Evolutionary conservation across 2,888 invertebrate species (phyloP).

Genomic region (Watsonalla binaria): DNA sequence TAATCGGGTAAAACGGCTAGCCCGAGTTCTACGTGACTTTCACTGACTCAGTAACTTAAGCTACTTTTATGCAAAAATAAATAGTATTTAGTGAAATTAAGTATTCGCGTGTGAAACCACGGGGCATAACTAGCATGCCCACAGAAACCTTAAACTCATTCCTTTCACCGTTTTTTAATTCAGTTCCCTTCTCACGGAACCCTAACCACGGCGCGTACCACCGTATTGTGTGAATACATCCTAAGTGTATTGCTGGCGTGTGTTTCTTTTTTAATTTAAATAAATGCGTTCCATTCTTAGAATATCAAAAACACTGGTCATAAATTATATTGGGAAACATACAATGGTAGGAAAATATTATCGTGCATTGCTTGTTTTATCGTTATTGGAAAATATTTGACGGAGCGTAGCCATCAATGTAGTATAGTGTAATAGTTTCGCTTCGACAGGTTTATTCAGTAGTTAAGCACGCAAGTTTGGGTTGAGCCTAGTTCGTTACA

Average conservation of each 20-base stretch:
- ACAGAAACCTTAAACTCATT: too few species aligned
- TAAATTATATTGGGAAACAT: not conserved
- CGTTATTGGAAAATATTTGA: conserved; percentile 9
- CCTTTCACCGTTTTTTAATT: not conserved
- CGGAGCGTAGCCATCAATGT: conserved; percentile 21
- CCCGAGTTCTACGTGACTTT: too few species aligned
- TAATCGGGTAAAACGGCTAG: too few species aligned
- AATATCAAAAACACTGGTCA: conserved; percentile 4
- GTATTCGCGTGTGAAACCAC: too few species aligned
- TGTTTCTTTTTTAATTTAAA: conserved; percentile 58
- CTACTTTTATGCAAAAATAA: too few species aligned
- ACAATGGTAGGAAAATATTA: not conserved
- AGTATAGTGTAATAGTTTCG: conserved; percentile 44
- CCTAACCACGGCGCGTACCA: conserved; percentile 47
- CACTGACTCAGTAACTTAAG: too few species aligned
- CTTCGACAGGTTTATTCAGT: conserved; percentile 51
- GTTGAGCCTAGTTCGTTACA: conserved; percentile 10
- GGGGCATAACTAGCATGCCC: too few species aligned
- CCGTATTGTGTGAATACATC: conserved; percentile 55
- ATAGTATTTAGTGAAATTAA: too few species aligned
- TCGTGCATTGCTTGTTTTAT: conserved; percentile 10
- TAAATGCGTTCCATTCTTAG: conserved; percentile 48
- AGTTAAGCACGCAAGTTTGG: conserved; percentile 45
- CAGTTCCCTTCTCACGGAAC: conserved; percentile 9
- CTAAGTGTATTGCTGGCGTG: conserved; percentile 63